Percentiles rank a stretch among this genome's conserved stretches.
These are phyloP conservation scores for Caenorhabditis becei DNA, from an alignment of 2,888 invertebrate species.

Conservation along the genomic window DNA sequence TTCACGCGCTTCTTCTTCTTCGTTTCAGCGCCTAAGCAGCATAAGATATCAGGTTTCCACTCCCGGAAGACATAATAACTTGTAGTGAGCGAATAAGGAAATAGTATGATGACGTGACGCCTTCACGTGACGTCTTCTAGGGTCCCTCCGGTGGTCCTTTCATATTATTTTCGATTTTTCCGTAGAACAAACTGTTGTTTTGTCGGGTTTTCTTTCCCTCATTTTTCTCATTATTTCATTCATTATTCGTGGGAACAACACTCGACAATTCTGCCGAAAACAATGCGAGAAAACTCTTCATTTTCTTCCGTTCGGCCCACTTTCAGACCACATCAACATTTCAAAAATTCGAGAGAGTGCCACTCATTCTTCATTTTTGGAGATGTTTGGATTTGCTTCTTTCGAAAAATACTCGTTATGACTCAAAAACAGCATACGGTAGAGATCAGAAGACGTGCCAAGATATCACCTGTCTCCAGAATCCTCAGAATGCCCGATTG, in stretches of 20 bases:
- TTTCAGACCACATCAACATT: constrained; percentile 33
- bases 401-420: no score
- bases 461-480: no score
- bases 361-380: constrained; percentile 18
- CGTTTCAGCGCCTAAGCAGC: background rate
- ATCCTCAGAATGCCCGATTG: no score
- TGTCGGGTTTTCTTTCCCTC: no score
- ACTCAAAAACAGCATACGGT: no score
- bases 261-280: constrained; percentile 6
- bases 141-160: background rate
- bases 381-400: background rate
- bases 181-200: constrained; percentile 16
- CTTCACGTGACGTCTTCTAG: background rate
- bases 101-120: background rate
- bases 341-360: constrained; percentile 24
- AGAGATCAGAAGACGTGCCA: no score
- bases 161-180: background rate
- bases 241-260: constrained; percentile 6
- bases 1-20: background rate
- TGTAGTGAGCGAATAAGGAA: background rate
- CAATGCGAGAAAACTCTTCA: constrained; percentile 20
- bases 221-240: constrained; percentile 5
- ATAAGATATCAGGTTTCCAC: background rate
- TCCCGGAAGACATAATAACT: background rate
- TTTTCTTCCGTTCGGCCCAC: background rate